These are phyloP conservation scores for Charina bottae DNA, from an alignment of 2,113 vertebrate genomes.

Conservation along the genomic window DNA sequence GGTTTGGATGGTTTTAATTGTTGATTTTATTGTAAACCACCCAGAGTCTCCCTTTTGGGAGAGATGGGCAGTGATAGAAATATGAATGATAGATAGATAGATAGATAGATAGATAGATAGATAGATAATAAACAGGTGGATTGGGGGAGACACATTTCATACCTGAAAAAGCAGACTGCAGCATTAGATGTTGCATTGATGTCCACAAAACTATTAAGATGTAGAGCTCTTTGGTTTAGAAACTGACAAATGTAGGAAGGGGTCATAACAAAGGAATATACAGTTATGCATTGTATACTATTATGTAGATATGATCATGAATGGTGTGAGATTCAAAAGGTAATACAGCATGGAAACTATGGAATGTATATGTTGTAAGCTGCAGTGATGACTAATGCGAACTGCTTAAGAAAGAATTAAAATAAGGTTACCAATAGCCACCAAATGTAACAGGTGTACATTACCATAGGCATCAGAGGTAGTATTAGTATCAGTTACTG, in stretches of 20 bases:
- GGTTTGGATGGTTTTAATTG: too few relatives aligned
- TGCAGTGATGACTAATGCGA: background rate
- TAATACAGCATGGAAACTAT: background rate
- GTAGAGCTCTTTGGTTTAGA: background rate
- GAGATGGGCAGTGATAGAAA: too few relatives aligned
- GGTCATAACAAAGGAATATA: background rate
- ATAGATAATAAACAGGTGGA: background rate
- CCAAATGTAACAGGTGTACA: background rate
- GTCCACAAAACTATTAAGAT: background rate
- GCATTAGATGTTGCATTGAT: background rate
- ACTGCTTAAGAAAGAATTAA: background rate
- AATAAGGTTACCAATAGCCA: background rate
- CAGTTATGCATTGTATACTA: background rate
- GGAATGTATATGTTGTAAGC: background rate
- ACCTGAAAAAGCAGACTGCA: background rate
- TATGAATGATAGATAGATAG: too few relatives aligned
- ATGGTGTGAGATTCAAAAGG: background rate
- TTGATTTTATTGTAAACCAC: too few relatives aligned
- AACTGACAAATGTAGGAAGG: background rate
- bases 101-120: too few relatives aligned
- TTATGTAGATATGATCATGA: background rate
- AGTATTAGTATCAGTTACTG: background rate
- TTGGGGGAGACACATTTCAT: background rate
- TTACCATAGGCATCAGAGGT: background rate
- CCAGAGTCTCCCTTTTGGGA: too few relatives aligned